These are phyloP conservation scores for Crossocerus cetratus DNA, from an alignment of 2,888 invertebrate genomes.

Conservation along the genomic window DNA sequence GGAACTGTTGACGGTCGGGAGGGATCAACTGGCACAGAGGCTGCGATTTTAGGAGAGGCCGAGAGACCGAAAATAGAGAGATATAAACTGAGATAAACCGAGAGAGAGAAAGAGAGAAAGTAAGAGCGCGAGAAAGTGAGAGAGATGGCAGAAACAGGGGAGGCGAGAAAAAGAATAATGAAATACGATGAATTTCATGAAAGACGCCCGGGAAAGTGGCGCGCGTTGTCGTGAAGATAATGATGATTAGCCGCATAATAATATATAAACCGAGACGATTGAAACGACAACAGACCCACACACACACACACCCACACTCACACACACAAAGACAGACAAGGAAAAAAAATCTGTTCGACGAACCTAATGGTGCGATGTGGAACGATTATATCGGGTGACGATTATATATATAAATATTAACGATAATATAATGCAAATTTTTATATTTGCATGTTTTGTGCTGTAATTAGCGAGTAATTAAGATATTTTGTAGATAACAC, in stretches of 20 bases:
- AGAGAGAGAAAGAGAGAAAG: slow-evolving; percentile 10
- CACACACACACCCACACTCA: too few species aligned
- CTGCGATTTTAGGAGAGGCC: too few species aligned
- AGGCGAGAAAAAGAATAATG: slow-evolving; percentile 3
- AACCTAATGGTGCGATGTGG: slow-evolving; percentile 61
- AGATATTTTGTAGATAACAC: slow-evolving; percentile 77
- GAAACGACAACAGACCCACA: slow-evolving; percentile 39
- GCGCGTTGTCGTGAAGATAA: slow-evolving; percentile 19
- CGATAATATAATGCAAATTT: slow-evolving; percentile 76
- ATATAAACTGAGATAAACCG: slow-evolving; percentile 6
- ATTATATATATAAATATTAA: slow-evolving; percentile 73
- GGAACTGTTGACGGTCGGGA: slow-evolving; percentile 39
- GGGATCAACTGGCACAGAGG: too few species aligned
- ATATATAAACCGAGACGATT: slow-evolving; percentile 36
- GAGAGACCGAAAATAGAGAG: too few species aligned
- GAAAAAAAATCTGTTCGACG: slow-evolving; percentile 61
- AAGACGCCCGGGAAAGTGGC: background rate
- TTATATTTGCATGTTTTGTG: slow-evolving; percentile 77
- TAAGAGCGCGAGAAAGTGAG: background rate
- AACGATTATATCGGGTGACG: slow-evolving; percentile 68
- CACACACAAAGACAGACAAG: too few species aligned
- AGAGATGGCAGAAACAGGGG: background rate
- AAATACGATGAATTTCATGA: background rate
- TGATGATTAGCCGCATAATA: slow-evolving; percentile 59
- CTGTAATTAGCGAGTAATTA: slow-evolving; percentile 77